phyloP scores from a whole-genome alignment of 2,113 vertebrate genomes.

The Synchiropus splendidus region DNA sequence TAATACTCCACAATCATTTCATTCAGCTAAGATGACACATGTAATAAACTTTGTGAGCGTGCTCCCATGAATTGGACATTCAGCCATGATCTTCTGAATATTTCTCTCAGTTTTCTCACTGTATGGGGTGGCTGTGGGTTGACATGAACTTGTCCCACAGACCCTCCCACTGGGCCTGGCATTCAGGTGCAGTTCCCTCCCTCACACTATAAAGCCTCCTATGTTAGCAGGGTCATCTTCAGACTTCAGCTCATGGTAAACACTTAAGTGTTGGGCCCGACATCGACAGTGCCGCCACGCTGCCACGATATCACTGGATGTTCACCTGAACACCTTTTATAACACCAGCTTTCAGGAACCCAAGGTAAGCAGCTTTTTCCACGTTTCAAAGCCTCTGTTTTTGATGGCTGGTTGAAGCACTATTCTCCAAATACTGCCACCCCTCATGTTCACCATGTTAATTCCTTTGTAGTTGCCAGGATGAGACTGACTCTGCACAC shows the following conservation, averaged over 20 bases:
- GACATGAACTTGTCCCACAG: conserved; percentile 49
- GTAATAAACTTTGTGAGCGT: too few relatives aligned
- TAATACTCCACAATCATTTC: too few relatives aligned
- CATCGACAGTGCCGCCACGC: too few relatives aligned
- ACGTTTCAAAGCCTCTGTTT: background rate
- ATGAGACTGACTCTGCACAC: conserved; percentile 74
- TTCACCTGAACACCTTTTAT: background rate
- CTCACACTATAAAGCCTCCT: conserved; percentile 53
- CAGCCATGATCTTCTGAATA: too few relatives aligned
- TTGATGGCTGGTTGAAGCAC: background rate
- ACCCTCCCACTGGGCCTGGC: conserved; percentile 59
- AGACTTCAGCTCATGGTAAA: conserved; percentile 46
- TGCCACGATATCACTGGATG: too few relatives aligned
- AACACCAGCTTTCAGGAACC: too few relatives aligned
- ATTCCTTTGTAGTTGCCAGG: too few relatives aligned
- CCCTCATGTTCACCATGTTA: conserved; percentile 25
- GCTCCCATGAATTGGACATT: too few relatives aligned
- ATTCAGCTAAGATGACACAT: too few relatives aligned
- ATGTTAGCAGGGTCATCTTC: conserved; percentile 42
- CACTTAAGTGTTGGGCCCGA: conserved; percentile 4
- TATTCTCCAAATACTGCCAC: background rate
- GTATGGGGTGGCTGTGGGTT: conserved; percentile 39
- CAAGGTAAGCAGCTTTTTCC: background rate
- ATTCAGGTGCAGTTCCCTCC: conserved; percentile 60
- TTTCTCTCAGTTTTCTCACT: too few relatives aligned